Evolutionary conservation across 2,888 invertebrate species (phyloP).

Genomic region (Tenodera sinensis): DNA sequence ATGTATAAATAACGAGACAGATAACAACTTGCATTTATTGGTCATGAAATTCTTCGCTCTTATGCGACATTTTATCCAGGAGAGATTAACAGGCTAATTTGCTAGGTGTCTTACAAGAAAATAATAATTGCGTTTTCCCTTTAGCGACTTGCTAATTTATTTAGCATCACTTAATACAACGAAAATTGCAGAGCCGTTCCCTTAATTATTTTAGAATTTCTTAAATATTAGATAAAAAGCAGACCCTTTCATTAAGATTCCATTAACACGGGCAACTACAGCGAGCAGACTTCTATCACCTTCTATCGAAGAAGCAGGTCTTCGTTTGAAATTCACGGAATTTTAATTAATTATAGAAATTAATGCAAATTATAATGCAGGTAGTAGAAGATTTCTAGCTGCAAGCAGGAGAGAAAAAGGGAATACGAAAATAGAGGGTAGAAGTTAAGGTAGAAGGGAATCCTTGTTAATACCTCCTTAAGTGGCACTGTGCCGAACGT

Average conservation of each 20-base stretch:
- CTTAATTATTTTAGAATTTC: neutral
- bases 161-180: neutral
- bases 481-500: neutral
- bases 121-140: neutral
- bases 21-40: too few relatives aligned
- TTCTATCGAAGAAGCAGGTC: neutral
- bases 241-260: neutral
- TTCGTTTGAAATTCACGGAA: neutral
- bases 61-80: neutral
- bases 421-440: neutral
- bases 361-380: neutral
- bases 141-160: neutral
- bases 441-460: neutral
- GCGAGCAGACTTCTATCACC: neutral
- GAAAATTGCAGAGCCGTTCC: neutral
- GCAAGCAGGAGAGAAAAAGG: neutral
- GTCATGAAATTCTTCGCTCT: neutral
- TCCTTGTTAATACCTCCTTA: neutral
- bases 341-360: neutral
- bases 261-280: neutral
- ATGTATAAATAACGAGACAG: too few relatives aligned
- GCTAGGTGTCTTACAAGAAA: neutral
- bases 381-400: neutral
- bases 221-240: neutral
- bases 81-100: neutral